Base-by-base conservation (phyloP, 1,140 invertebrate species). In the Onthophagus taurus region DNA sequence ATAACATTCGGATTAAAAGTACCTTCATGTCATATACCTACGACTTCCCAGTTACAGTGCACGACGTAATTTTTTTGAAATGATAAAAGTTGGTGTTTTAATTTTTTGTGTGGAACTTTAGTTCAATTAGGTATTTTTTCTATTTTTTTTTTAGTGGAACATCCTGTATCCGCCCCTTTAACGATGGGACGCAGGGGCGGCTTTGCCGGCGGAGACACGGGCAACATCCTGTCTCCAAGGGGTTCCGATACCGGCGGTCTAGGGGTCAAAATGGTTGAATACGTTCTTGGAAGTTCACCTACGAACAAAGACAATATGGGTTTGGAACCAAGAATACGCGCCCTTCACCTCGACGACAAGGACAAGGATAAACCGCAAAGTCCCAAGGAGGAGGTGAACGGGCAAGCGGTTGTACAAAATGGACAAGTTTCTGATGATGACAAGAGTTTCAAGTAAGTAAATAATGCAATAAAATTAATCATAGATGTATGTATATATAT, bases 241-340 rank as follows among this genome's bases (percentile, higher is more conserved):
- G 75, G 73, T 30, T 74, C 73, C 31, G 77, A 80, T 59, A 72
- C 75, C 53, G 86, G 83, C 42, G 88, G 88, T 20, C 77, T 96
- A 39, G 90, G 90, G 42, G 87, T 95, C 39, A 96, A 97, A 72
- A 96, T 97, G 90, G 92, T 95, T n/a, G 92, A 97, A 69, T 96
- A 96, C 63, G 90, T 97, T 31, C 74, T 97, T 47, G 83, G 86
- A 42, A 86, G 85, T 42, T 94, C 91, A 35, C 91, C 92, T 7
- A 92, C 88, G 26, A 75, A 77, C 45, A 84, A 84, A 60, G 78
- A 81, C 46, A 78, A 74, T 43, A 72, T 76, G n/a, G 70, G 52
- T 61, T 50, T 73, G 30, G 85, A 89, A 57, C 76, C 77, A 17
- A 70, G 83, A 46, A 80, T 89, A 76, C 71, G 80, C 51, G 74